Evolutionary conservation across 1,140 invertebrate species (phyloP).

Genomic region (Cotesia chilonis): DNA sequence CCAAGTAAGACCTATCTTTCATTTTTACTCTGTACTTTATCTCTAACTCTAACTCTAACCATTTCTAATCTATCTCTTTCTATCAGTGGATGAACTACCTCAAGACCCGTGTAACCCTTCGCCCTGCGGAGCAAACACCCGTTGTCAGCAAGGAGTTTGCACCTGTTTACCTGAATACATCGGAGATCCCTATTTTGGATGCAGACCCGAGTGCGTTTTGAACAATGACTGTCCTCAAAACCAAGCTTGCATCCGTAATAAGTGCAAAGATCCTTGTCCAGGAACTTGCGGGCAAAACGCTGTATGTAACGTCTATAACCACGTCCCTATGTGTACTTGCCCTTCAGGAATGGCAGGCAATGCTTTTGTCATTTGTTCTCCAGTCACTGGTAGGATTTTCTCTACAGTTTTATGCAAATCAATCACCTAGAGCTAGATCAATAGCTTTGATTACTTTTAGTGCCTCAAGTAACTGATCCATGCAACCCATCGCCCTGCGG

Average conservation of each 20-base stretch:
- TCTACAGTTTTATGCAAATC: too few relatives aligned
- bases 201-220: constrained; percentile 77
- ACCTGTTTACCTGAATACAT: constrained; percentile 73
- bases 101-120: constrained; percentile 72
- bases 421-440: too few relatives aligned
- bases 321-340: constrained; percentile 77
- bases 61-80: not conserved
- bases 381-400: too few relatives aligned
- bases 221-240: constrained; percentile 74
- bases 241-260: constrained; percentile 74
- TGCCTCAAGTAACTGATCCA: constrained; percentile 6
- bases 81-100: constrained; percentile 47
- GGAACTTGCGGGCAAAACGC: constrained; percentile 75
- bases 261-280: constrained; percentile 76
- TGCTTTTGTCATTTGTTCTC: too few relatives aligned
- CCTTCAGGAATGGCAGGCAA: constrained; percentile 66
- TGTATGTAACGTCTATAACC: constrained; percentile 74
- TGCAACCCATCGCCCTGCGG: constrained; percentile 64
- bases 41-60: not conserved
- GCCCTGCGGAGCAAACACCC: constrained; percentile 74
- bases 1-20: constrained; percentile 41
- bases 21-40: too few relatives aligned
- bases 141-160: constrained; percentile 71
- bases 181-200: constrained; percentile 75
- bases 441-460: too few relatives aligned